Evolutionary conservation across 2,888 invertebrate species (phyloP).

Genomic region (Choristoneura rosaceana): DNA sequence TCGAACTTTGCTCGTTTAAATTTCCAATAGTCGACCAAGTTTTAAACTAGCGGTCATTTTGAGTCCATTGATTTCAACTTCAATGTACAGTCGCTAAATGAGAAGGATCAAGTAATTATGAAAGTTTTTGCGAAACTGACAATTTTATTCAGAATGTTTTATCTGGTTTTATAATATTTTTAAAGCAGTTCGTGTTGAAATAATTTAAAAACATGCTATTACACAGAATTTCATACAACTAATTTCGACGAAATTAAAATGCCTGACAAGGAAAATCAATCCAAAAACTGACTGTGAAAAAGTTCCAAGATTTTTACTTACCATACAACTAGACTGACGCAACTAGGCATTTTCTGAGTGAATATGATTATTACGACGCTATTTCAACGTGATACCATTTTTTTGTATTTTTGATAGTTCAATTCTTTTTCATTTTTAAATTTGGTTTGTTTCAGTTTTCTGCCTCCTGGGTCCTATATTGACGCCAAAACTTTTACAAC

Average conservation of each 20-base stretch:
- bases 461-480: constrained; percentile 74
- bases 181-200: no score
- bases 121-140: not conserved
- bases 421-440: not conserved
- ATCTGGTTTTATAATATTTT: not conserved
- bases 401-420: not conserved
- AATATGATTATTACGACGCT: not conserved
- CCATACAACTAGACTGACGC: no score
- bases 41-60: constrained; percentile 37
- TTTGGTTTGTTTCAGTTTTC: constrained; percentile 68
- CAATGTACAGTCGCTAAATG: not conserved
- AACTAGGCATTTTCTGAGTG: no score
- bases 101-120: not conserved
- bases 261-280: no score
- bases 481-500: constrained; percentile 63
- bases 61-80: not conserved
- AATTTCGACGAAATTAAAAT: no score
- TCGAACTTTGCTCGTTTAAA: constrained; percentile 34
- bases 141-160: not conserved
- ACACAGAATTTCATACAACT: no score
- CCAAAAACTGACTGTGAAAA: no score
- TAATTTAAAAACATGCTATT: no score
- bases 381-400: not conserved
- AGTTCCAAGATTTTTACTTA: no score
- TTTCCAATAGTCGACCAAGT: constrained; percentile 27